A percentile compares a stretch with the other conserved stretches of the same genome.
Conservation (phyloP, 2,888 invertebrate genomes). For the Athetis lepigone region DNA sequence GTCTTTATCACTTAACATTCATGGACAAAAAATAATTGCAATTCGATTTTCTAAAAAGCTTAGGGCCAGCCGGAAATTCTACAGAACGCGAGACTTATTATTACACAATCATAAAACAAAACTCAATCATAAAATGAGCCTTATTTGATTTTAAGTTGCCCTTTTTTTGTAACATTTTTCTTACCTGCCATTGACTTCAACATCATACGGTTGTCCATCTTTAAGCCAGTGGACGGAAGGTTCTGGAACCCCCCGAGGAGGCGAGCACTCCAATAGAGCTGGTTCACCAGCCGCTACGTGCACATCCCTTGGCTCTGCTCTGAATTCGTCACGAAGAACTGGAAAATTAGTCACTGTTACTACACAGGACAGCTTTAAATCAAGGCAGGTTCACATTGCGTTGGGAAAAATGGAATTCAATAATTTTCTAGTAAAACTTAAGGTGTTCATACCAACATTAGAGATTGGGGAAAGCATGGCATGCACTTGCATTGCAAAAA, state of each 20-base stretch:
- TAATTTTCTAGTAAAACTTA: neutral
- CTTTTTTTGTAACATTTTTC: neutral
- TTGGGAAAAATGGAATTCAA: constrained; percentile 20
- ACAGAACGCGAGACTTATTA: too few relatives aligned
- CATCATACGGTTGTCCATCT: constrained; percentile 91
- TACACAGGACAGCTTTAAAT: neutral
- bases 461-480: too few relatives aligned
- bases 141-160: neutral
- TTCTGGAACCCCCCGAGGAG: constrained; percentile 98
- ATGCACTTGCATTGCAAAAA: too few relatives aligned
- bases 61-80: too few relatives aligned
- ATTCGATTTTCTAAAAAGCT: neutral
- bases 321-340: constrained; percentile 99
- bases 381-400: constrained; percentile 2
- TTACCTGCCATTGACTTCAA: constrained; percentile 92
- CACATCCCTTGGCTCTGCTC: constrained; percentile 96
- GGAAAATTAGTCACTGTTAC: constrained; percentile 70
- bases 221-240: constrained; percentile 98
- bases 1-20: constrained; percentile 21
- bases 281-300: constrained; percentile 98
- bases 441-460: too few relatives aligned
- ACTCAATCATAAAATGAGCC: too few relatives aligned
- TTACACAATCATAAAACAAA: too few relatives aligned
- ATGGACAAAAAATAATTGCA: neutral
- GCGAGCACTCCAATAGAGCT: constrained; percentile 97